phyloP scores from a whole-genome alignment of 2,888 invertebrate genomes.

The Lepidonotus clava region DNA sequence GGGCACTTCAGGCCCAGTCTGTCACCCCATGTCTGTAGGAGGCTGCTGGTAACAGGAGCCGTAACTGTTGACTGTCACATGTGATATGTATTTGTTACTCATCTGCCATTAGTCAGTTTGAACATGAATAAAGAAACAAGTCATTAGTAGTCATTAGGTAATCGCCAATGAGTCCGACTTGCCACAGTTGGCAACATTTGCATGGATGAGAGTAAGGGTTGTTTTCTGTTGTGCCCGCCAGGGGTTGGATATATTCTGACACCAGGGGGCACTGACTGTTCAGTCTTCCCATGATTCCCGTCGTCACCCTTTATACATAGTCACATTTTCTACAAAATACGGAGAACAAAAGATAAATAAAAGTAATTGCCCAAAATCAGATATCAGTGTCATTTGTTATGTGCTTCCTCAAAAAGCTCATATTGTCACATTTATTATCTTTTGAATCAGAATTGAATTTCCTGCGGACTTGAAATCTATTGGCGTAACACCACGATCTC shows the following conservation, averaged over 20 bases:
- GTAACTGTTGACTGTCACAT: background rate
- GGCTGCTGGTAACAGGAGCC: background rate
- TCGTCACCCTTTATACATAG: constrained; percentile 35
- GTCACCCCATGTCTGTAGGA: background rate
- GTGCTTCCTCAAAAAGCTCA: too few relatives aligned
- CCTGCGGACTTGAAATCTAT: too few relatives aligned
- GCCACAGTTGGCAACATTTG: background rate
- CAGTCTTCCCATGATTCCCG: constrained; percentile 25
- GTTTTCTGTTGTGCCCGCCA: constrained; percentile 16
- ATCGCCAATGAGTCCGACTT: background rate
- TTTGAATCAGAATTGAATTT: too few relatives aligned
- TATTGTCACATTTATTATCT: too few relatives aligned
- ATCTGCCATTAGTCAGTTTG: constrained; percentile 21
- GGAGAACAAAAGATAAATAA: constrained; percentile 20
- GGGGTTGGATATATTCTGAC: background rate
- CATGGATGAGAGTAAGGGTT: background rate
- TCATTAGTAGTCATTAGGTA: background rate
- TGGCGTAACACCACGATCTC: too few relatives aligned
- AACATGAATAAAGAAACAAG: background rate
- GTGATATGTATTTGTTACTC: constrained; percentile 24
- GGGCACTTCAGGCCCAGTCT: background rate
- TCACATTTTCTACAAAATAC: constrained; percentile 23
- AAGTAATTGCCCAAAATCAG: constrained; percentile 12
- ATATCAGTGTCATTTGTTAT: too few relatives aligned
- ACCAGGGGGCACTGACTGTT: background rate